Evolutionary conservation across 1,140 invertebrate genomes (phyloP).

Genomic region (Ditylenchus dipsaci): DNA sequence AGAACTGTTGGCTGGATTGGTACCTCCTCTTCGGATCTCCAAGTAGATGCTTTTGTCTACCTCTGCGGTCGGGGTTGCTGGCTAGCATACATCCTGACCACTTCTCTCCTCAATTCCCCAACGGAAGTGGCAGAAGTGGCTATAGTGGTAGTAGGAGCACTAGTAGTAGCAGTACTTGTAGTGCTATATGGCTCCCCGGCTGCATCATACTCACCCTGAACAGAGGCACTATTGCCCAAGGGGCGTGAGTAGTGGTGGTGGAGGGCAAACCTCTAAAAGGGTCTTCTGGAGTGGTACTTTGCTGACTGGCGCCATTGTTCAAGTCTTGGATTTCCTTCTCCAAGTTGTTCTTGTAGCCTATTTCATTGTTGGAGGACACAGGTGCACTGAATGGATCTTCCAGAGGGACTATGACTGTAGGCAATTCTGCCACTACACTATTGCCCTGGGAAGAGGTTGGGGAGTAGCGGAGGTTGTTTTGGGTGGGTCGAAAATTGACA

Average conservation of each 20-base stretch:
- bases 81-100: neutral
- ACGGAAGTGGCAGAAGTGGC: neutral
- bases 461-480: neutral
- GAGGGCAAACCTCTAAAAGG: neutral
- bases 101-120: constrained; percentile 1
- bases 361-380: neutral
- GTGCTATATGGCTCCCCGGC: no score
- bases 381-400: neutral
- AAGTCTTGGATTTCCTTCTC: neutral
- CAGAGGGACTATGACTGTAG: constrained; percentile 4
- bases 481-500: neutral
- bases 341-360: neutral
- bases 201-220: no score
- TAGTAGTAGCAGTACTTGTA: no score
- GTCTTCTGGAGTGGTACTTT: neutral
- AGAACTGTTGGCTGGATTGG: constrained; percentile 6
- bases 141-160: no score
- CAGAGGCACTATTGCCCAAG: no score
- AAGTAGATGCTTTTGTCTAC: neutral
- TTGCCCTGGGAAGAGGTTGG: neutral
- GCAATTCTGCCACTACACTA: constrained; percentile 2
- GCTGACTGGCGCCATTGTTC: neutral
- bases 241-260: no score
- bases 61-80: neutral
- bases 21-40: neutral